A percentile compares a stretch with the other conserved stretches of the same genome.
phyloP scores from a whole-genome alignment of 2,113 vertebrate species.

The Actinemys pallida region DNA sequence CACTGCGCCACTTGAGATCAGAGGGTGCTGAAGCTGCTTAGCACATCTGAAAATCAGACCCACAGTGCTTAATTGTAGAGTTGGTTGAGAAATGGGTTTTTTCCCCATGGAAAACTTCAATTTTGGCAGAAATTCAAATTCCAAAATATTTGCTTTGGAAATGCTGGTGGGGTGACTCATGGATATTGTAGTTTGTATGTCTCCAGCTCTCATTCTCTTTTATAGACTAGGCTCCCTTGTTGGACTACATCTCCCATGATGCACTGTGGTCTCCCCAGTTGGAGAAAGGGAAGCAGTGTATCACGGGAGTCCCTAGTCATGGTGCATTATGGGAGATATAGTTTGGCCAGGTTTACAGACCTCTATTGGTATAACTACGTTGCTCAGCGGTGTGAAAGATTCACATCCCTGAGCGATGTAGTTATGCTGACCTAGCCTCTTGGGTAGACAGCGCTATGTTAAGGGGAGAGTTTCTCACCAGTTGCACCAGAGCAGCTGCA shows the following conservation, averaged over 20 bases:
- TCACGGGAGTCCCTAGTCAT: neutral
- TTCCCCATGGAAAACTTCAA: neutral
- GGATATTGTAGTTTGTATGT: neutral
- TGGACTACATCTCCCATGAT: neutral
- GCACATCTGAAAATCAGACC: neutral
- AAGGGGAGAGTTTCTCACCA: no score
- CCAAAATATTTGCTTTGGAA: neutral
- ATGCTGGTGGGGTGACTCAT: neutral
- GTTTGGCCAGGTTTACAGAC: no score
- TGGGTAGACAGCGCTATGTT: no score
- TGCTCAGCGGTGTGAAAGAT: neutral
- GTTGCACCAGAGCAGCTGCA: no score
- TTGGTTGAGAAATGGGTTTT: neutral
- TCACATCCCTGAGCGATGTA: neutral
- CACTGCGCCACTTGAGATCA: neutral
- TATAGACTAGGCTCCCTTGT: neutral
- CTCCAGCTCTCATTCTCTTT: neutral
- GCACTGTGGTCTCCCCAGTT: neutral
- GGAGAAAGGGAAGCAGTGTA: neutral
- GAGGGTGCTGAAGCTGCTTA: neutral
- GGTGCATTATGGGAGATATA: neutral
- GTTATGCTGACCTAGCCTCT: no score
- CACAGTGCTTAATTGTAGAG: neutral
- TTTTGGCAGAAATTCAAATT: neutral
- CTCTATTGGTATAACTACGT: neutral